phyloP scores from a whole-genome alignment of 1,140 invertebrate species.

The Drosophila kikkawai region DNA sequence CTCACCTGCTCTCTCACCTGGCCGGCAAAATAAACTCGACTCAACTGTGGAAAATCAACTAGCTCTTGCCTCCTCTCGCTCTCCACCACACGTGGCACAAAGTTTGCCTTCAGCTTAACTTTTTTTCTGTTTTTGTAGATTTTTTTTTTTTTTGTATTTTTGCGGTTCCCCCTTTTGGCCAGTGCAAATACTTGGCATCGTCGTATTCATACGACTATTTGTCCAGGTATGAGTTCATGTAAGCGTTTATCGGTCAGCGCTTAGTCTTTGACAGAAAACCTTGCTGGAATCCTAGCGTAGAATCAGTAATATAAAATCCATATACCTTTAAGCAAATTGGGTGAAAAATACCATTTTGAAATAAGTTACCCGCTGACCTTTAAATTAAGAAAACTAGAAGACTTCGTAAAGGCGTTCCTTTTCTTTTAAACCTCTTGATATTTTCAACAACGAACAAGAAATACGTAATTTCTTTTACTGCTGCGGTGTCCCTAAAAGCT shows the following conservation, averaged over 20 bases:
- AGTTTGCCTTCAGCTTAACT: conserved; percentile 69
- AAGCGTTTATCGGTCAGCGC: conserved; percentile 59
- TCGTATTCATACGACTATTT: conserved; percentile 24
- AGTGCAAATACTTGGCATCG: conserved; percentile 67
- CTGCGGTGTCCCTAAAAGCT: conserved; percentile 1
- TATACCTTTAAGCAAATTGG: not conserved
- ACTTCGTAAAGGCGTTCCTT: not conserved
- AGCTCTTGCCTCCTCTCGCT: conserved; percentile 32
- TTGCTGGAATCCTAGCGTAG: conserved; percentile 4
- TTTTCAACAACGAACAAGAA: not conserved
- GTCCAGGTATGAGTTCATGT: conserved; percentile 32
- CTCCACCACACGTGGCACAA: conserved; percentile 55
- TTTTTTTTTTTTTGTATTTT: conserved; percentile 25
- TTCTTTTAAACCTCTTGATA: conserved; percentile 1
- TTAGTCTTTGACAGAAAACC: conserved; percentile 35
- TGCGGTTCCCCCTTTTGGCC: conserved; percentile 36
- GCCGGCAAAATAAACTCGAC: conserved; percentile 78
- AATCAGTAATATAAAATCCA: not conserved
- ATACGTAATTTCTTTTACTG: conserved; percentile 22
- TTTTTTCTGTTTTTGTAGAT: conserved; percentile 3
- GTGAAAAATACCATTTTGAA: not conserved
- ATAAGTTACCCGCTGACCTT: not conserved
- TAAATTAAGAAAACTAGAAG: not conserved
- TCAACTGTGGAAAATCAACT: conserved; percentile 80
- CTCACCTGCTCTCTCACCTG: conserved; percentile 54